These are phyloP conservation scores for Rhizomys pruinosus DNA, from an alignment of 2,113 vertebrate species.

Conservation along the genomic window DNA sequence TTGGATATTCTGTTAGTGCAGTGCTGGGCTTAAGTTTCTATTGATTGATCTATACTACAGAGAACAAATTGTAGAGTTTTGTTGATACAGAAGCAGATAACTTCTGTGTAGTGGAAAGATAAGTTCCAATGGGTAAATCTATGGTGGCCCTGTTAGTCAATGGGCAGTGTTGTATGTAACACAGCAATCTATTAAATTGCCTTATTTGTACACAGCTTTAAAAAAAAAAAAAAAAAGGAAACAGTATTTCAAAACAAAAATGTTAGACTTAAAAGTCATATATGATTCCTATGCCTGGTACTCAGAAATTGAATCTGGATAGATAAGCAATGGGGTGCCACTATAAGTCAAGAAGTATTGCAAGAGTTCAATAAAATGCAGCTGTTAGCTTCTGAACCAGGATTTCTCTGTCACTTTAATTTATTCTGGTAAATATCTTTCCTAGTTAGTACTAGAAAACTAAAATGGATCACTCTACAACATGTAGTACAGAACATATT, in stretches of 20 bases:
- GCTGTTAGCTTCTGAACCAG: not conserved
- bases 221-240: too few species aligned
- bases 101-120: not conserved
- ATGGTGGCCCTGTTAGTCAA: not conserved
- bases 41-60: not conserved
- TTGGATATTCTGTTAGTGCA: rapidly evolving
- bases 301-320: not conserved
- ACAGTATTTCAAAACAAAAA: conserved; percentile 4
- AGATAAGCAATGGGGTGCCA: not conserved
- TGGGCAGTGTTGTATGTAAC: conserved; percentile 13
- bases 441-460: conserved; percentile 27
- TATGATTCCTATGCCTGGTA: conserved; percentile 5
- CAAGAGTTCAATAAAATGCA: not conserved
- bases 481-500: not conserved
- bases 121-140: not conserved
- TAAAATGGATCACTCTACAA: not conserved
- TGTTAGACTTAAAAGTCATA: not conserved
- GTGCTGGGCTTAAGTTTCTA: not conserved
- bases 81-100: not conserved
- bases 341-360: not conserved
- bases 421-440: not conserved
- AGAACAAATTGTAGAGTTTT: too few species aligned
- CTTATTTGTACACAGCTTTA: not conserved
- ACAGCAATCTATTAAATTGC: not conserved
- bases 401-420: conserved; percentile 38